phyloP scores from a whole-genome alignment of 2,888 invertebrate species.

The Orthosia incerta region DNA sequence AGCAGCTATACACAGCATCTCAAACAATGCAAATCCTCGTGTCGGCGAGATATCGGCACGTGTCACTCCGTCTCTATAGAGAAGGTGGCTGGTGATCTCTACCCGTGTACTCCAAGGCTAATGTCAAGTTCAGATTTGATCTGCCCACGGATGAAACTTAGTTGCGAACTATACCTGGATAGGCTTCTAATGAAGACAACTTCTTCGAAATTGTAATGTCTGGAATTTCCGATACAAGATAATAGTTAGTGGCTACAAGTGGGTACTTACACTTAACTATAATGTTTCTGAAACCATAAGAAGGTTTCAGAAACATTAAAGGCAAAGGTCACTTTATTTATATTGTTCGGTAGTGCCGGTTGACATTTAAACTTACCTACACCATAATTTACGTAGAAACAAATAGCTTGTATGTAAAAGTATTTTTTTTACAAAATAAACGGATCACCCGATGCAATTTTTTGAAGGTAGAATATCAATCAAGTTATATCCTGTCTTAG shows the following conservation, averaged over 20 bases:
- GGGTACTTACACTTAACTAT: not conserved
- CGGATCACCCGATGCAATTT: too few relatives aligned
- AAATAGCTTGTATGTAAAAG: too few relatives aligned
- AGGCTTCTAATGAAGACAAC: not conserved
- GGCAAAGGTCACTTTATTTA: not conserved
- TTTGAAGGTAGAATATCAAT: too few relatives aligned
- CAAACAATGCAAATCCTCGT: constrained; percentile 16
- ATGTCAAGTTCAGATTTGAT: not conserved
- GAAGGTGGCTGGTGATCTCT: not conserved
- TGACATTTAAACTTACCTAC: not conserved
- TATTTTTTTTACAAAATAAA: too few relatives aligned
- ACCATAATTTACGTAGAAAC: not conserved
- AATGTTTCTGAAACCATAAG: not conserved
- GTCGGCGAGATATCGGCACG: constrained; percentile 25
- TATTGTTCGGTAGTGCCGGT: not conserved
- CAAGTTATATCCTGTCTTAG: too few relatives aligned
- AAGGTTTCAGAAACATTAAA: too few relatives aligned
- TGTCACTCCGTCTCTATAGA: not conserved
- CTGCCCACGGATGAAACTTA: constrained; percentile 11
- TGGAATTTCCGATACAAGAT: not conserved
- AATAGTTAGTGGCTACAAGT: not conserved
- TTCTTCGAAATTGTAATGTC: not conserved
- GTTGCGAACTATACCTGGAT: not conserved
- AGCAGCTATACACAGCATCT: not conserved
- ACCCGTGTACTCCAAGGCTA: constrained; percentile 1